Percentiles rank a stretch among this genome's conserved stretches.
phyloP scores from a whole-genome alignment of 23 tunicate genomes.

The Diplosoma virens region DNA sequence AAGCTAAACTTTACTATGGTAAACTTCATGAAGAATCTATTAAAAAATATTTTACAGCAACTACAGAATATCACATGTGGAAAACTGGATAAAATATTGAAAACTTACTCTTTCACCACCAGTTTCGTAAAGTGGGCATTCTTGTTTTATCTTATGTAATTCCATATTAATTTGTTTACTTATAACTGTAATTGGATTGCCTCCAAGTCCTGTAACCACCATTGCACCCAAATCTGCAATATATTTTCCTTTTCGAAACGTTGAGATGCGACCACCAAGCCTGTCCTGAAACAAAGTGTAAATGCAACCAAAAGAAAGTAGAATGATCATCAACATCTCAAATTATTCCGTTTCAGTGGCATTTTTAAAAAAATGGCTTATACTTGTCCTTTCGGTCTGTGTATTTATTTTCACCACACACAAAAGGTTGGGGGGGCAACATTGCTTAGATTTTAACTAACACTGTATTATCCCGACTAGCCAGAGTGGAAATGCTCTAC shows the following conservation, averaged over 20 bases:
- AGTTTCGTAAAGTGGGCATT: conserved; percentile 89
- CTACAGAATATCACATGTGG: not conserved
- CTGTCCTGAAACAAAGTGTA: conserved; percentile 73
- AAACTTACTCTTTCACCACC: conserved; percentile 82
- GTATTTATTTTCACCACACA: too few species aligned
- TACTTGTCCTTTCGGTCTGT: too few species aligned
- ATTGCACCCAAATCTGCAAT: conserved; percentile 96
- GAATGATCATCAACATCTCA: too few species aligned
- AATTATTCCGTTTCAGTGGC: too few species aligned
- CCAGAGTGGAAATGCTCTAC: too few species aligned
- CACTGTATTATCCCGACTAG: too few species aligned
- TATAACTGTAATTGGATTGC: conserved; percentile 94
- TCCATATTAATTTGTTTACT: conserved; percentile 95
- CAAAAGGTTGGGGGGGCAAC: too few species aligned
- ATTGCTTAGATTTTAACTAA: too few species aligned
- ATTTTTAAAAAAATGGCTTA: too few species aligned
- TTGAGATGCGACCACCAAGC: conserved; percentile 93
- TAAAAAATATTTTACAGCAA: not conserved
- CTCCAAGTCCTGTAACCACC: conserved; percentile 99
- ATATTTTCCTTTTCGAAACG: conserved; percentile 76
- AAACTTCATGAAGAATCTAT: too few species aligned
- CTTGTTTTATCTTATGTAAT: conserved; percentile 81
- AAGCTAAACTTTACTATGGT: too few species aligned
- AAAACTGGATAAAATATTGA: not conserved
- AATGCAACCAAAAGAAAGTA: too few species aligned